Conservation (phyloP, 2,888 invertebrate species). For the Melipona beecheii region DNA sequence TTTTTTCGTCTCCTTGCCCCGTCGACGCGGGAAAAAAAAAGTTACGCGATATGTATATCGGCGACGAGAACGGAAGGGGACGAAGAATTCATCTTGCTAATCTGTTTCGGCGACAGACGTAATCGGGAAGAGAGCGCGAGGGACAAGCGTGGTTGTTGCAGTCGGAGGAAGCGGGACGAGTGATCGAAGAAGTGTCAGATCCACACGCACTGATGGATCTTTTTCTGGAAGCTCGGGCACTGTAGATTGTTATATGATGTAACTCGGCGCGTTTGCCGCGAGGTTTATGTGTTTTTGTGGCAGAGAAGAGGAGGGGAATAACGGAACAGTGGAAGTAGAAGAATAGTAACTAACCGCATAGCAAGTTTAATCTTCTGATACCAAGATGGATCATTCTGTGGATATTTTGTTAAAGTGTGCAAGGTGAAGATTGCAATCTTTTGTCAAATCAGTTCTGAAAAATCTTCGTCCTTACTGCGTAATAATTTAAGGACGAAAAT, state of each 20-base stretch:
- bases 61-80: conserved; percentile 42
- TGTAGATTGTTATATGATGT: background rate
- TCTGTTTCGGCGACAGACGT: conserved; percentile 70
- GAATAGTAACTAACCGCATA: too few species aligned
- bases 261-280: conserved; percentile 18
- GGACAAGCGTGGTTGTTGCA: background rate
- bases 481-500: too few species aligned
- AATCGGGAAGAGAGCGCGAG: conserved; percentile 70
- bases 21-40: conserved; percentile 58
- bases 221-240: background rate
- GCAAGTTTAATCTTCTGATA: too few species aligned
- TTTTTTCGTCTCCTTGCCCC: background rate
- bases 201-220: conserved; percentile 28
- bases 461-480: too few species aligned
- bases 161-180: background rate
- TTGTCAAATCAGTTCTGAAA: too few species aligned
- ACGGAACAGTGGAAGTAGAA: too few species aligned
- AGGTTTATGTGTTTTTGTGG: background rate
- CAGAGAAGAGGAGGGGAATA: background rate
- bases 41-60: conserved; percentile 68
- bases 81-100: conserved; percentile 68
- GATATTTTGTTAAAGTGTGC: too few species aligned
- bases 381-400: too few species aligned
- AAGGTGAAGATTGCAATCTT: too few species aligned
- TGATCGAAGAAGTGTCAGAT: conserved; percentile 1